phyloP scores from a whole-genome alignment of 2,797 vertebrate species.

The Hephaestus fuliginosus region DNA sequence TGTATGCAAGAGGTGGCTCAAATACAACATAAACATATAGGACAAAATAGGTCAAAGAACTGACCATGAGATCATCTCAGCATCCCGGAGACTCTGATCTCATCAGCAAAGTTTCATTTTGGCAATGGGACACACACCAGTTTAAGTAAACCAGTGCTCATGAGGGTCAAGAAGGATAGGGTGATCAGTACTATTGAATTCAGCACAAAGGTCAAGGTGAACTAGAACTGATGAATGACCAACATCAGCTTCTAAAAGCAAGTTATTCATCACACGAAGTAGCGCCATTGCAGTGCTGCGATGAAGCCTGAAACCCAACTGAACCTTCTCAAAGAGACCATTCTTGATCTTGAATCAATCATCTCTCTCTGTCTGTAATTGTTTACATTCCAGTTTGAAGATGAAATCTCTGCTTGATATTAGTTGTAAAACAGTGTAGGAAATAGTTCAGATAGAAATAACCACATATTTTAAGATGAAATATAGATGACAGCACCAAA shows the following conservation, averaged over 20 bases:
- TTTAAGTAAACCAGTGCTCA: slow-evolving; percentile 1
- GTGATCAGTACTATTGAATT: slow-evolving; percentile 19
- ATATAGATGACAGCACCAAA: not conserved
- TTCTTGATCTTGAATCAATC: not conserved
- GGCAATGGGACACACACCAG: not conserved
- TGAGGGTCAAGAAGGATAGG: not conserved
- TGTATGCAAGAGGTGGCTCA: not conserved
- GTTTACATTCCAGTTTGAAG: not conserved
- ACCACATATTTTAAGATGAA: not conserved
- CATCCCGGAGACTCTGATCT: not conserved
- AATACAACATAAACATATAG: not conserved
- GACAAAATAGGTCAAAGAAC: not conserved
- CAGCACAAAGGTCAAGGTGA: slow-evolving; percentile 46
- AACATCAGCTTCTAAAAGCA: slow-evolving; percentile 24
- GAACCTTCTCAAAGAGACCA: not conserved
- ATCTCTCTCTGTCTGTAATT: not conserved
- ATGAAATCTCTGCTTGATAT: not conserved
- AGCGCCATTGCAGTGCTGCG: slow-evolving; percentile 9
- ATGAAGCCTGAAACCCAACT: slow-evolving; percentile 18
- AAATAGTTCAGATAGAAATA: not conserved
- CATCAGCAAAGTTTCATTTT: not conserved
- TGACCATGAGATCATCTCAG: not conserved
- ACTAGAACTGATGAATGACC: slow-evolving; percentile 41
- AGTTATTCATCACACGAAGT: slow-evolving; percentile 45
- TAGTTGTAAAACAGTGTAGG: not conserved